A percentile compares a stretch with the other conserved stretches of the same genome.
These are phyloP conservation scores for Onychostoma macrolepis DNA, from an alignment of 2,113 vertebrate genomes.

Conservation along the genomic window DNA sequence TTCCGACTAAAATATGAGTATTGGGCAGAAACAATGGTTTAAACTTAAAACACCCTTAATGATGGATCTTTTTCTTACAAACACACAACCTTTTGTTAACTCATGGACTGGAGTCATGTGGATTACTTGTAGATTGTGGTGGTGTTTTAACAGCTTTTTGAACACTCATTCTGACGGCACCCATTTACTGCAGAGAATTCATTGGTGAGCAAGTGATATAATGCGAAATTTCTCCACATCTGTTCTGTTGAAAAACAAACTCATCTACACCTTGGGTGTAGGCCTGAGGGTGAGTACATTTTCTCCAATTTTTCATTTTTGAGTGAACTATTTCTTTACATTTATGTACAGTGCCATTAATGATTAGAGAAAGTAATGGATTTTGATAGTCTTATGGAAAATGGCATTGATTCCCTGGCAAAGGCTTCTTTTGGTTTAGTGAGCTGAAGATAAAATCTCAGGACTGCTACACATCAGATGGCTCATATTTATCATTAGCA, in stretches of 20 bases:
- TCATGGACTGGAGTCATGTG: too few species aligned
- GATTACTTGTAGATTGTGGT: too few species aligned
- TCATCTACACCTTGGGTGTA: not conserved
- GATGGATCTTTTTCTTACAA: too few species aligned
- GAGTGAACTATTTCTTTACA: not conserved
- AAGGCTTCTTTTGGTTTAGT: not conserved
- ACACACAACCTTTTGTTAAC: too few species aligned
- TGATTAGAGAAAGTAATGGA: not conserved
- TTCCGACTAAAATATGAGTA: too few species aligned
- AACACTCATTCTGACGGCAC: not conserved
- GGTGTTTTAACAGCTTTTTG: not conserved
- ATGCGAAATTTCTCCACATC: not conserved
- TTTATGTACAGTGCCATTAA: not conserved
- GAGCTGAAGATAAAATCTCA: not conserved
- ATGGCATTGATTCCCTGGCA: not conserved
- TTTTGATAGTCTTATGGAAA: not conserved
- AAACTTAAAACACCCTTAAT: too few species aligned
- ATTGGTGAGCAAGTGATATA: not conserved
- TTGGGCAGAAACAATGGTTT: too few species aligned
- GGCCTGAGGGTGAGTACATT: not conserved
- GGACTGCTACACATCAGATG: slow-evolving; percentile 8
- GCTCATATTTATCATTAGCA: slow-evolving; percentile 18
- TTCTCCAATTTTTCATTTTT: not conserved
- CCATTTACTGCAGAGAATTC: not conserved
- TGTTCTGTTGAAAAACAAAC: not conserved